phyloP scores from a whole-genome alignment of 2,797 vertebrate genomes.

The Lepus townsendii region DNA sequence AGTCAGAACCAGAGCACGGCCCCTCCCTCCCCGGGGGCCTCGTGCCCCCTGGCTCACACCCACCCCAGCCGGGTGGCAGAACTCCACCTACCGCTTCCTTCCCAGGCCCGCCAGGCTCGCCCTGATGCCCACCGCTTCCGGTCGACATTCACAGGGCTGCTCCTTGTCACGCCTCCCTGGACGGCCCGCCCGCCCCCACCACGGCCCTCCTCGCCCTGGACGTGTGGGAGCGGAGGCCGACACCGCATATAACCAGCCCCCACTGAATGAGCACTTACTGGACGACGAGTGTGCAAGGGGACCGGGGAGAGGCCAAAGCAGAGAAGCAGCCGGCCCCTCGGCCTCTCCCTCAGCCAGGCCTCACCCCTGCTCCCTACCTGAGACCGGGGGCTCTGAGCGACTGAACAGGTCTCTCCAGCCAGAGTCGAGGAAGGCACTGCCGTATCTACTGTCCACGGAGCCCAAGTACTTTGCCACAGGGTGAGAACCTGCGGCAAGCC shows the following conservation, averaged over 20 bases:
- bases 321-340: not conserved
- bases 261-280: not conserved
- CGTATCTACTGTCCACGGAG: conserved; percentile 95
- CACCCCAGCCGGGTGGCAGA: not conserved
- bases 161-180: not conserved
- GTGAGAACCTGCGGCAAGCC: conserved; percentile 91
- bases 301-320: not conserved
- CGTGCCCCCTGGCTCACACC: not conserved
- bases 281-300: not conserved
- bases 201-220: not conserved
- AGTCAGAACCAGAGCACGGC: not conserved
- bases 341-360: not conserved
- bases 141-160: not conserved
- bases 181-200: not conserved
- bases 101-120: not conserved
- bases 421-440: conserved; percentile 94
- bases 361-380: conserved; percentile 86
- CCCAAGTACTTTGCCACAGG: conserved; percentile 97
- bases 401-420: conserved; percentile 96
- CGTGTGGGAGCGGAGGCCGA: not conserved
- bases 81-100: too few species aligned
- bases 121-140: too few species aligned
- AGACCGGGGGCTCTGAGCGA: conserved; percentile 93
- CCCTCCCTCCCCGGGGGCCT: not conserved
- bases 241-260: not conserved